Evolutionary conservation across 92 coral and sea anemone species (phyloP), one percentile per base, ranked within the genome.

Genomic region (Heteractis magnifica): DNA sequence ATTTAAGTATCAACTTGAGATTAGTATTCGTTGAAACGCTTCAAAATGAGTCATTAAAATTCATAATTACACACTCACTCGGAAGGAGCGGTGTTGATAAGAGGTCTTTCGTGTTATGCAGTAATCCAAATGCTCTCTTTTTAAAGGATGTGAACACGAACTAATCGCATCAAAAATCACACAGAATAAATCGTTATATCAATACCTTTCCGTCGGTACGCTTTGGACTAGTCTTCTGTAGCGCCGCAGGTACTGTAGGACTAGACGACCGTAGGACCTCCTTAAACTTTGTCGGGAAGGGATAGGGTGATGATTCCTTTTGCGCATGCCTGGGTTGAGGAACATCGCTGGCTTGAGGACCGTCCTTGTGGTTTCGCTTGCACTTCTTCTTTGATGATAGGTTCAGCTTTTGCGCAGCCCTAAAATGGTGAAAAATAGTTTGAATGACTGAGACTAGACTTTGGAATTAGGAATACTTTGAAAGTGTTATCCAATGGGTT

Each of bases 331-430:
- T 87, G 50, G 87, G 88, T 55, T 94, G 79, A 51, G 88, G 81
- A 48, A 77, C 76, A 44, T 72, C 84, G 87, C 72, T 56, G 49
- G 71, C 14, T 21, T 84, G 76, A 21, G 89, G 19, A 56, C 80
- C 86, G 65, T 85, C 88, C 20, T 85, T 82, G 72, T 89, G 94
- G 15, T 78, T 72, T 81, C 90, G 90, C 88, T 96, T 96, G 81
- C 90, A 86, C 75, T 94, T 96, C 85, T 96, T 96, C 83, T 93
- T 93, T 0, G 98, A 89, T 16, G 98, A 91, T 49, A 93, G 71
- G 75, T 90, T 88, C 13, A 96, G 86, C 77, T 96, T 96, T 79
- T 96, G 95, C 23, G 99, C 99, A 20, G 99, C 99, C 86, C 99
- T 95, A 79, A 51, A 70, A 78, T 48, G 56, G 52, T 9, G 79